These are phyloP conservation scores for Astropecten irregularis DNA, from an alignment of 53 echinoderm and acorn worm genomes.

Conservation along the genomic window DNA sequence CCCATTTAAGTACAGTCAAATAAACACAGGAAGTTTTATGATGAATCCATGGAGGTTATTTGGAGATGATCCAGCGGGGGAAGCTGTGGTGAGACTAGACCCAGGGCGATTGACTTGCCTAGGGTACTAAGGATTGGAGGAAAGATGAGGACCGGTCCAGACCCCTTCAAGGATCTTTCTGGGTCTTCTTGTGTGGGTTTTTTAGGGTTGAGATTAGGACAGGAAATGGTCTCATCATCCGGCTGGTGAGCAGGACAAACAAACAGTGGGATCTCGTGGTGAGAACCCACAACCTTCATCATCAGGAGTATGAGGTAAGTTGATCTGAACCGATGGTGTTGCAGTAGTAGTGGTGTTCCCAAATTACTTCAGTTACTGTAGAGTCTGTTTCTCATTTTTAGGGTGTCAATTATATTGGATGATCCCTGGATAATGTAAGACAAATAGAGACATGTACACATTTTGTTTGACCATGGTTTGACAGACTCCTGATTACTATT, in stretches of 20 bases:
- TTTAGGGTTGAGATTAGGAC: neutral
- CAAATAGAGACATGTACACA: too few species aligned
- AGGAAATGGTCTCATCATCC: conserved; percentile 4
- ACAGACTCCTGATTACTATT: too few species aligned
- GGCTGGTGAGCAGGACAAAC: neutral
- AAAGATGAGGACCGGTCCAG: neutral
- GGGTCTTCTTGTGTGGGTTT: neutral
- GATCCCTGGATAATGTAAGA: too few species aligned
- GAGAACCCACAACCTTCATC: too few species aligned
- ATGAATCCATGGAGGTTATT: neutral
- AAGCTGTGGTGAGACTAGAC: neutral
- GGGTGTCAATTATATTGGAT: too few species aligned
- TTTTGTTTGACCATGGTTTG: too few species aligned
- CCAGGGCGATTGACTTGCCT: too few species aligned
- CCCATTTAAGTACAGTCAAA: conserved; percentile 36
- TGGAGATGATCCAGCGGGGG: neutral
- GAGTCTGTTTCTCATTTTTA: too few species aligned
- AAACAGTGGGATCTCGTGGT: neutral
- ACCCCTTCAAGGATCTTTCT: neutral
- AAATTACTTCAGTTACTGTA: too few species aligned
- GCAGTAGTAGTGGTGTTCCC: too few species aligned
- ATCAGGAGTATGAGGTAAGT: too few species aligned
- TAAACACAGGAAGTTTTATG: neutral
- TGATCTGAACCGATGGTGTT: too few species aligned
- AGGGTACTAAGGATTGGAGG: neutral